phyloP scores from a whole-genome alignment of 2,113 vertebrate genomes.

The Microcebus murinus region DNA sequence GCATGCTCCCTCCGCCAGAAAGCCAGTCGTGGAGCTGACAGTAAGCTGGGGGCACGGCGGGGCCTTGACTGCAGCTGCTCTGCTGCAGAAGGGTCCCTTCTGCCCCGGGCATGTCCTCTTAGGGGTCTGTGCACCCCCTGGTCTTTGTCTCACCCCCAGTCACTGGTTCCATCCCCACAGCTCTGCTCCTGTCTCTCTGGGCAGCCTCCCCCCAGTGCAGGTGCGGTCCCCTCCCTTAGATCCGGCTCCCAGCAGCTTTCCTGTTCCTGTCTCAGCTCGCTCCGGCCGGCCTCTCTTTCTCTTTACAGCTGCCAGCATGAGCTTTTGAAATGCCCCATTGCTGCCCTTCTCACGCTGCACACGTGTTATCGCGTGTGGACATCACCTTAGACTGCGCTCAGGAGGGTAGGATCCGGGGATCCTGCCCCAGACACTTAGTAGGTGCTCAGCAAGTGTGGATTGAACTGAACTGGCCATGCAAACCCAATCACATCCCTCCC shows the following conservation, averaged over 20 bases:
- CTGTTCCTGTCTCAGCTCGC: neutral
- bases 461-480: neutral
- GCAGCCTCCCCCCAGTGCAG: no score
- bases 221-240: neutral
- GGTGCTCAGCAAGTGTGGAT: neutral
- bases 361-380: fast-evolving
- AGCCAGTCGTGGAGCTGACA: neutral
- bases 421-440: neutral
- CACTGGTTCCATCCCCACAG: neutral
- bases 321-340: neutral
- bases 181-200: neutral
- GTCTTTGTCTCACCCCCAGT: neutral
- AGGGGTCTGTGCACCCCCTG: fast-evolving
- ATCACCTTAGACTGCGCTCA: no score
- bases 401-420: neutral
- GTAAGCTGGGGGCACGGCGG: neutral
- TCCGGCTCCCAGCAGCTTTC: neutral
- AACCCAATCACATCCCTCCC: neutral
- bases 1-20: neutral
- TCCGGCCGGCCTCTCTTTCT: neutral
- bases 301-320: neutral
- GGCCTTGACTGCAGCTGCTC: neutral
- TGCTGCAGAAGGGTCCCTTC: neutral
- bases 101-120: neutral
- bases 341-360: neutral